Base-by-base conservation (phyloP, 2,888 invertebrate species). In the Neoscelio sp. region DNA sequence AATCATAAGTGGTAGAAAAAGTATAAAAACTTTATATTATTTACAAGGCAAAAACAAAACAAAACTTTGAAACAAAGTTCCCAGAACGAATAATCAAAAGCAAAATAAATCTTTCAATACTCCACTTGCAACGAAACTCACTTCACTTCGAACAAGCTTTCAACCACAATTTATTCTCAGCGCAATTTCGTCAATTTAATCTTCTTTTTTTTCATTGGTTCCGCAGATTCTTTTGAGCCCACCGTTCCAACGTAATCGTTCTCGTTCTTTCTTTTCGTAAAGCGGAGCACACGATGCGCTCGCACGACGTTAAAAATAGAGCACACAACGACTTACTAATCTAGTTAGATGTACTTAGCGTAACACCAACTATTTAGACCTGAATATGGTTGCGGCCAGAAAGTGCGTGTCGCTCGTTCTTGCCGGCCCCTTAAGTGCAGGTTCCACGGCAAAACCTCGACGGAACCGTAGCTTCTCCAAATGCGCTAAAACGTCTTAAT, bases 311-410 rank as follows among this genome's bases (percentile, higher is more conserved):
- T 88, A 89, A 90, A 90, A 90, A 90, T 90, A 90, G 90, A 90
- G 88, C 89, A 88, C 87, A 88, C 88, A 90, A 88, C 88, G 85
- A 87, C 89, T 88, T 84, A 90, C 90, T 90, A 90, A 90, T 90
- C 90, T 90, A 87, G 88, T 90, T 90, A 90, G 90, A 86, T 86
- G 87, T 89, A 90, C 89, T 90, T 90, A 90, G 90, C 90, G 89
- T 85, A 87, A 87, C 88, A 85, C 88, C 87, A 85, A 89, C 89
- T 89, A 88, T 90, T 90, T 89, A 90, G 89, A 90, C 89, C 89
- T 88, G 87, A 85, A 89, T 87, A 79, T 82, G 81, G 78, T 78
- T 65, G 77, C 78, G 73, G 81, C 70, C 77, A 77, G 80, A 68
- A 78, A 78, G 80, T 77, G 80, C 71, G 71, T 60, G 71, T 79